Conservation (phyloP, 53 echinoderm and acorn worm species). For the Actinopyga echinites region DNA sequence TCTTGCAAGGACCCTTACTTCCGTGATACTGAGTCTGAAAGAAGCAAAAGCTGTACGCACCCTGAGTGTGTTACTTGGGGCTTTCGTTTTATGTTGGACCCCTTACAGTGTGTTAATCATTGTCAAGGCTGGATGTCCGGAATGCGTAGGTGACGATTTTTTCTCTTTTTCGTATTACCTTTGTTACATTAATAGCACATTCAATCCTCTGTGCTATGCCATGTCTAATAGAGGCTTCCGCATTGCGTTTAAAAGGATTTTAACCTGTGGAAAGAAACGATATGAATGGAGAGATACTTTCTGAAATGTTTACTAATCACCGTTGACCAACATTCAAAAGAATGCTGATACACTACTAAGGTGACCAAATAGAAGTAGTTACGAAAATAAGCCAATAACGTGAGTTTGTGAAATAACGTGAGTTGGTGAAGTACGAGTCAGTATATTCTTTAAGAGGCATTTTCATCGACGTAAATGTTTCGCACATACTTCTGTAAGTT, state of each 20-base stretch:
- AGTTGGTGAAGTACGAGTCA: too few species aligned
- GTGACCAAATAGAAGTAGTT: too few species aligned
- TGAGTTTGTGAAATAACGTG: too few species aligned
- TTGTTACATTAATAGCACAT: constrained; percentile 95
- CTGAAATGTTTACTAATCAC: not conserved
- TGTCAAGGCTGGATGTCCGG: constrained; percentile 71
- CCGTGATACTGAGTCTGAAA: constrained; percentile 73
- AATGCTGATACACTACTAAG: too few species aligned
- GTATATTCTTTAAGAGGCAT: too few species aligned
- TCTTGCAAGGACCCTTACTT: constrained; percentile 76
- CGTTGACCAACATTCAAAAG: too few species aligned
- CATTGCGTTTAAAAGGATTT: constrained; percentile 83
- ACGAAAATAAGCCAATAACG: too few species aligned
- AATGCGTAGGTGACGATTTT: constrained; percentile 50
- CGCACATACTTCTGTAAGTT: too few species aligned
- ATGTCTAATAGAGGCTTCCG: constrained; percentile 85
- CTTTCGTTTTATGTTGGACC: constrained; percentile 92
- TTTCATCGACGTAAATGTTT: too few species aligned
- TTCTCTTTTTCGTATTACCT: constrained; percentile 83
- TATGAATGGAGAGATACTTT: constrained; percentile 75
- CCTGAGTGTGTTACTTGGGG: constrained; percentile 80
- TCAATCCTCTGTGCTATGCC: constrained; percentile 87
- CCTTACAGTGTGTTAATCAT: constrained; percentile 91
- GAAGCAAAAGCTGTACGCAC: constrained; percentile 91
- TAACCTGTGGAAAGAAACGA: constrained; percentile 70